phyloP scores from a whole-genome alignment of 2,888 invertebrate genomes.

The Ferrisia virgata region DNA sequence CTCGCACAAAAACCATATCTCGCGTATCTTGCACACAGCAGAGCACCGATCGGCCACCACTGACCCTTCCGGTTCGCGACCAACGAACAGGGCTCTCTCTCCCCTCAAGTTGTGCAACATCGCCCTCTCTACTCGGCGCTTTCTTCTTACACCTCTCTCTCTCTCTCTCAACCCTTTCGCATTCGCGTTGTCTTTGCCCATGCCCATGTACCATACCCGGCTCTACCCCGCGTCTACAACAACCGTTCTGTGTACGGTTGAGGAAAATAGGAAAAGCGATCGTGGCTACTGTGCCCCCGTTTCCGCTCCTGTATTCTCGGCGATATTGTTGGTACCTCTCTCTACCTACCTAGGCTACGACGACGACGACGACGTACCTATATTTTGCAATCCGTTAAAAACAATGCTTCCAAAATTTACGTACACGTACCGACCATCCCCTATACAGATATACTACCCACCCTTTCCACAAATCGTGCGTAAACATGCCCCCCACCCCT shows the following conservation, averaged over 20 bases:
- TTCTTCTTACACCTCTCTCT: not conserved
- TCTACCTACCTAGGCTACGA: not conserved
- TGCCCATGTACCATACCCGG: not conserved
- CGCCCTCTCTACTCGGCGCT: not conserved
- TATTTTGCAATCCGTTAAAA: conserved; percentile 29
- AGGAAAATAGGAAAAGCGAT: not conserved
- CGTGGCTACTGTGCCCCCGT: not conserved
- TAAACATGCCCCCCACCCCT: too few species aligned
- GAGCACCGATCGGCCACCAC: conserved; percentile 38
- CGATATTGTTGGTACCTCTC: too few species aligned
- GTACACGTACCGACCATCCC: not conserved
- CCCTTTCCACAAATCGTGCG: too few species aligned
- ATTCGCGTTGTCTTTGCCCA: not conserved
- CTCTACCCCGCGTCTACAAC: too few species aligned
- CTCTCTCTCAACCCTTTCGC: not conserved
- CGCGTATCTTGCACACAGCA: too few species aligned
- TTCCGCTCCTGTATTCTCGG: too few species aligned
- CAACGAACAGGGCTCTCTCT: too few species aligned
- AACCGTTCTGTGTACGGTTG: too few species aligned
- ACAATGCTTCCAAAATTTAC: conserved; percentile 34
- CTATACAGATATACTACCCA: too few species aligned
- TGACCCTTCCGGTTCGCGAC: conserved; percentile 32
- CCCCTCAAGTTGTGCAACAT: too few species aligned
- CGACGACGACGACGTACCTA: not conserved
- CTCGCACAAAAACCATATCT: too few species aligned